phyloP scores from a whole-genome alignment of 2,888 invertebrate genomes.

The Fabriciana adippe region DNA sequence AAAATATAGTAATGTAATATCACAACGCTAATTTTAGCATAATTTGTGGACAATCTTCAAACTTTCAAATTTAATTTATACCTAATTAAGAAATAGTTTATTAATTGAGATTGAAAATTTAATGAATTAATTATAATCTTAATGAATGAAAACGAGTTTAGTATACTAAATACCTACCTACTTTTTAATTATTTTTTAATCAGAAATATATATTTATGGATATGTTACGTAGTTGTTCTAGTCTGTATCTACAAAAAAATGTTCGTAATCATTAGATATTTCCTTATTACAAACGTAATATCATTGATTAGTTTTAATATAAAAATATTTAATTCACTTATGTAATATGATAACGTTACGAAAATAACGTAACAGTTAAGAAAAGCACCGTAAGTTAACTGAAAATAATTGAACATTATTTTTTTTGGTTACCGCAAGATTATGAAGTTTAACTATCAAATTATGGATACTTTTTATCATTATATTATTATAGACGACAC shows the following conservation, averaged over 20 bases:
- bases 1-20: background rate
- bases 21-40: too few relatives aligned
- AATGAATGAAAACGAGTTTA: background rate
- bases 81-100: background rate
- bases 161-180: background rate
- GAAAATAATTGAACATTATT: slow-evolving; percentile 23
- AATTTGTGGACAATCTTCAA: background rate
- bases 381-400: slow-evolving; percentile 30
- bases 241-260: slow-evolving; percentile 27
- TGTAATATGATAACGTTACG: slow-evolving; percentile 37
- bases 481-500: slow-evolving; percentile 1
- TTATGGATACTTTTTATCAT: slow-evolving; percentile 2
- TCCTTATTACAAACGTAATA: slow-evolving; percentile 34
- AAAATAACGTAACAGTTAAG: slow-evolving; percentile 43
- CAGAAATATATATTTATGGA: slow-evolving; percentile 6
- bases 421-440: background rate
- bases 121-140: slow-evolving; percentile 6
- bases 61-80: slow-evolving; percentile 20
- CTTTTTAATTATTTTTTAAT: background rate
- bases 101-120: too few relatives aligned
- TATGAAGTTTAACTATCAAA: slow-evolving; percentile 1
- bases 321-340: slow-evolving; percentile 42
- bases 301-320: slow-evolving; percentile 33
- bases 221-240: slow-evolving; percentile 14
- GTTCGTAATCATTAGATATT: slow-evolving; percentile 28